These are phyloP conservation scores for Lipophrys pholis DNA, from an alignment of 2,113 vertebrate genomes.

Conservation along the genomic window DNA sequence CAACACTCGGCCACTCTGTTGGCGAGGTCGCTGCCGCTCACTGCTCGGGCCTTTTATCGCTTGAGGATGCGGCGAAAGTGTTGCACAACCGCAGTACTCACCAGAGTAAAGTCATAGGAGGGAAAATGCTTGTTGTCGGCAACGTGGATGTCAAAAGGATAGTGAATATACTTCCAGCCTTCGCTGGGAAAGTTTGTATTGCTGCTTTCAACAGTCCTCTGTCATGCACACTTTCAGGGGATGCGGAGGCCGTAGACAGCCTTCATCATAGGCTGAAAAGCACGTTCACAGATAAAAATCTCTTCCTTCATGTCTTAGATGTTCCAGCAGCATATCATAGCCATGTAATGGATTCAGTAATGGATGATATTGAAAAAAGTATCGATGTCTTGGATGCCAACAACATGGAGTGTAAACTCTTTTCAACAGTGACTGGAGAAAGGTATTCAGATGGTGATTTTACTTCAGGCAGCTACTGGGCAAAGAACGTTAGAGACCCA, in stretches of 20 bases:
- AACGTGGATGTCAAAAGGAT: constrained; percentile 84
- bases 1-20: constrained; percentile 84
- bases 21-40: constrained; percentile 89
- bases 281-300: constrained; percentile 71
- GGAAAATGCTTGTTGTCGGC: constrained; percentile 88
- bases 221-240: constrained; percentile 89
- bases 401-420: constrained; percentile 78
- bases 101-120: constrained; percentile 81
- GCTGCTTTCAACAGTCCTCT: constrained; percentile 89
- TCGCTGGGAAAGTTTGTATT: constrained; percentile 81
- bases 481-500: constrained; percentile 84
- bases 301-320: constrained; percentile 84
- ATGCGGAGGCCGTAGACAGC: constrained; percentile 73
- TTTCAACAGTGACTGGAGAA: constrained; percentile 86
- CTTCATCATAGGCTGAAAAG: constrained; percentile 76
- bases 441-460: constrained; percentile 79
- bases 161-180: constrained; percentile 65
- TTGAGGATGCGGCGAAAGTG: constrained; percentile 88
- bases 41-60: constrained; percentile 87
- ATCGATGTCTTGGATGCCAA: constrained; percentile 70
- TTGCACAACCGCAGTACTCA: constrained; percentile 85
- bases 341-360: constrained; percentile 86
- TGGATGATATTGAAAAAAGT: constrained; percentile 75
- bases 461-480: constrained; percentile 86
- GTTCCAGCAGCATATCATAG: constrained; percentile 88